A percentile compares a stretch with the other conserved stretches of the same genome.
These are phyloP conservation scores for Crenichthys baileyi DNA, from an alignment of 2,797 vertebrate genomes.

Conservation along the genomic window DNA sequence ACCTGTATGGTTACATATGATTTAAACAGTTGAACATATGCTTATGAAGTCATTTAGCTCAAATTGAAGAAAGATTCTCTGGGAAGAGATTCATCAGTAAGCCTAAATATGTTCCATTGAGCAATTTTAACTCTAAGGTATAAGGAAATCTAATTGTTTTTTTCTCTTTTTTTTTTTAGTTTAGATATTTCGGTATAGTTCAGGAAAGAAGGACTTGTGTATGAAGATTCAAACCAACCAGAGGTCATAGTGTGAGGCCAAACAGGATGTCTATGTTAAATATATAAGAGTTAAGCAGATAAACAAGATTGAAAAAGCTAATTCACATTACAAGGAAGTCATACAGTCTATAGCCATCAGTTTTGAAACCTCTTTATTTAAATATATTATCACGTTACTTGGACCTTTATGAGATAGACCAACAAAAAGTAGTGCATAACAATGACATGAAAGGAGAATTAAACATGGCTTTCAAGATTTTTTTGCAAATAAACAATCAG, in stretches of 20 bases:
- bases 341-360: no score
- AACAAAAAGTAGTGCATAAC: no score
- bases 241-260: not conserved
- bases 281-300: not conserved
- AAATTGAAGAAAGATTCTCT: not conserved
- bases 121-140: not conserved
- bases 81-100: not conserved
- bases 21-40: constrained; percentile 7
- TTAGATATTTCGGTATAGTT: not conserved
- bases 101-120: not conserved
- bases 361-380: not conserved
- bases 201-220: not conserved
- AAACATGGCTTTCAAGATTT: not conserved
- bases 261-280: no score
- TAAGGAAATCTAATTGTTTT: constrained; percentile 5
- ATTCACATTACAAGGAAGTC: not conserved
- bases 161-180: not conserved
- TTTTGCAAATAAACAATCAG: not conserved
- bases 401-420: not conserved
- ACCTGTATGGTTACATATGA: constrained; percentile 45
- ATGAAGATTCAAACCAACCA: not conserved
- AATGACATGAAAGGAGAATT: not conserved
- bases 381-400: not conserved
- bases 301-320: not conserved
- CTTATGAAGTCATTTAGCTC: constrained; percentile 12